These are phyloP conservation scores for Gallinago media DNA, from an alignment of 2,113 vertebrate genomes.

Conservation along the genomic window DNA sequence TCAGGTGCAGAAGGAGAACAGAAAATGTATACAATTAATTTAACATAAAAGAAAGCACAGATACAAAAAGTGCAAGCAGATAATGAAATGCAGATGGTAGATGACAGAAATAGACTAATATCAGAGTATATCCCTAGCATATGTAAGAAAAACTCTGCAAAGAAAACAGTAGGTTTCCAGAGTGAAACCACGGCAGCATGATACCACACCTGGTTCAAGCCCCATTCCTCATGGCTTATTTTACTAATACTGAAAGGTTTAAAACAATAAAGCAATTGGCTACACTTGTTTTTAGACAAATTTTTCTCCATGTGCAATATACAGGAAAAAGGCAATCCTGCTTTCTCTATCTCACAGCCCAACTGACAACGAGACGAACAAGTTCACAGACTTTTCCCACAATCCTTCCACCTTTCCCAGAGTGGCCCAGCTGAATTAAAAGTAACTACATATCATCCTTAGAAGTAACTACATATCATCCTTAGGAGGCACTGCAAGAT, in stretches of 20 bases:
- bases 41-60: constrained; percentile 32
- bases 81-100: constrained; percentile 27
- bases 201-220: background rate
- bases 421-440: background rate
- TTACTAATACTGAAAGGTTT: background rate
- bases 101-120: background rate
- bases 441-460: background rate
- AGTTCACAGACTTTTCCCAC: background rate
- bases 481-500: background rate
- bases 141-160: background rate
- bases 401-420: background rate
- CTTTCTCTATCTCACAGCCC: background rate
- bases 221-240: background rate
- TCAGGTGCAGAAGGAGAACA: constrained; percentile 8
- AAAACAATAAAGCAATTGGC: background rate
- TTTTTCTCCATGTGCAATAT: background rate
- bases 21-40: constrained; percentile 42
- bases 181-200: background rate
- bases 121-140: background rate
- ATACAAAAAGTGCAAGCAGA: constrained; percentile 41
- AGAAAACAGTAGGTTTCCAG: background rate
- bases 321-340: background rate
- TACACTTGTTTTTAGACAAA: background rate
- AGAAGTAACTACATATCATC: background rate
- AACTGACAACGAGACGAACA: background rate